Evolutionary conservation across 2,888 invertebrate genomes (phyloP), one percentile per base, ranked within the genome.

Genomic region (Blastobasis adustella): DNA sequence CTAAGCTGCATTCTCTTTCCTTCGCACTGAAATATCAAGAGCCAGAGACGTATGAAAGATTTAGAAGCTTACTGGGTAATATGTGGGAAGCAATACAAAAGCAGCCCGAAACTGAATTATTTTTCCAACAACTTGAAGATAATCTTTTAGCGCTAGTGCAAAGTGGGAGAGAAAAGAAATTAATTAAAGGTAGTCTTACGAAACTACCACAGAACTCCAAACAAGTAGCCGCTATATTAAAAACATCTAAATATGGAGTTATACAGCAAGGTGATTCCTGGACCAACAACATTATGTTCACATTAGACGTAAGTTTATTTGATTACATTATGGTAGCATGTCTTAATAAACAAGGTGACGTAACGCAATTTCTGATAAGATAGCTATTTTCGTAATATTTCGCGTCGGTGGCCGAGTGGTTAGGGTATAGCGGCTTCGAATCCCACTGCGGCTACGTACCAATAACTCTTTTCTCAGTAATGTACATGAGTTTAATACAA

Each of bases 1-100:
- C 73, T 4, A 56, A 45, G 5, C 58, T 69, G 0, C 76, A 76
- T 56, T 60, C 74, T 0, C 47, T 71, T 0, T 70, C 72, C 2
- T 75, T 59, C 49, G 69, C 56, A 0, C 54, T 75, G 36, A 74
- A 65, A 57, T 46, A 66, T 6, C 61, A 59, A 37, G 65, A 74
- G 23, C 64, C 66, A 23, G 49, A 51, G 6, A 45, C 9, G 4
- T 54, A 37, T 36, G 41, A 5, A 5, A n/a, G 5, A 2, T 49
- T 42, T 5, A 41, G 23, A 10, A 37, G 9, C 9, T 41, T 47
- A n/a, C 37, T 53, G 37, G 6, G 40, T 3, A 37, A 53, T 10
- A 5, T 7, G 5, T 50, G 49, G 49, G 23, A 5, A 4, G 6
- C 7, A 10, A 6, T 43, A 7, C 36, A 45, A 6, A 2, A 6